A percentile compares a stretch with the other conserved stretches of the same genome.
Conservation (phyloP, 1,140 invertebrate genomes). For the Drosophila truncata region DNA sequence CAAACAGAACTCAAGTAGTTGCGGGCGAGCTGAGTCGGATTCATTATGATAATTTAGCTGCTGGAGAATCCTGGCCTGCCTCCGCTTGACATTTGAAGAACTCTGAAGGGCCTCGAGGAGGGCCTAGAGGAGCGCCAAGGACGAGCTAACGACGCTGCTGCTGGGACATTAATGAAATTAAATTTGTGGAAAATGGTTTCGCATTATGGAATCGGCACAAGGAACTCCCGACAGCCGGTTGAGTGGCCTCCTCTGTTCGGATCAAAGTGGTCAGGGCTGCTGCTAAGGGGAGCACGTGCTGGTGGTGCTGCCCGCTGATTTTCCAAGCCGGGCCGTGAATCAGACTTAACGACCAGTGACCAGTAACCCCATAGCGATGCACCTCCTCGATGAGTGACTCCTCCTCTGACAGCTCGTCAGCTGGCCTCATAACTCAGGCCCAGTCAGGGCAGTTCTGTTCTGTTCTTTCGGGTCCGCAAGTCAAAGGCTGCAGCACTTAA, state of each 20-base stretch:
- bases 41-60: conserved; percentile 83
- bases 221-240: background rate
- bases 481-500: conserved; percentile 76
- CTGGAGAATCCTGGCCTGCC: conserved; percentile 45
- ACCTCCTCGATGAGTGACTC: conserved; percentile 28
- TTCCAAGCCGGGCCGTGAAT: conserved; percentile 55
- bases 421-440: conserved; percentile 77
- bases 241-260: conserved; percentile 28
- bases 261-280: conserved; percentile 11
- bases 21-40: conserved; percentile 64
- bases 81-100: conserved; percentile 79
- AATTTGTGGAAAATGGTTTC: conserved; percentile 76
- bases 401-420: conserved; percentile 76
- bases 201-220: conserved; percentile 13
- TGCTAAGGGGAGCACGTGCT: conserved; percentile 58
- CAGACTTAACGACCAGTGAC: conserved; percentile 63
- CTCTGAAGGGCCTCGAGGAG: conserved; percentile 51
- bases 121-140: conserved; percentile 26
- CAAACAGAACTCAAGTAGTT: conserved; percentile 74
- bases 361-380: conserved; percentile 13
- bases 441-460: conserved; percentile 8
- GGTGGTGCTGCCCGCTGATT: conserved; percentile 44
- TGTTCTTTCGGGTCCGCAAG: conserved; percentile 46
- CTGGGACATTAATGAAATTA: conserved; percentile 72
- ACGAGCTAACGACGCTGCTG: conserved; percentile 30